These are phyloP conservation scores for Eudyptes chrysolophus DNA, from an alignment of 2,113 vertebrate genomes.

Conservation along the genomic window DNA sequence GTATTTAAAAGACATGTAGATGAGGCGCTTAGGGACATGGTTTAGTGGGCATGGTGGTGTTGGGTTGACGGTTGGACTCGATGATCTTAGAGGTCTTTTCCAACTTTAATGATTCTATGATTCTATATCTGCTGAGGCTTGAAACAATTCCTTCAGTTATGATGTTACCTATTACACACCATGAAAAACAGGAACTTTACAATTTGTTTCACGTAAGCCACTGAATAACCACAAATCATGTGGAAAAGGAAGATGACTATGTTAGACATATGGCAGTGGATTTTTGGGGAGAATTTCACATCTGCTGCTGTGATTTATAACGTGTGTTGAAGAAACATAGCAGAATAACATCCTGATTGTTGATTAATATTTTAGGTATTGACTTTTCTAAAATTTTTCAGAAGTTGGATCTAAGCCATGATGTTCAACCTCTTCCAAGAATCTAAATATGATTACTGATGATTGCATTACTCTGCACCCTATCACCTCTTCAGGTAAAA, in stretches of 20 bases:
- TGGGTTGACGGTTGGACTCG: too few species aligned
- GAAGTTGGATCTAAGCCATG: background rate
- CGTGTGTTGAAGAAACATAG: background rate
- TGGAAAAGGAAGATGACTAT: background rate
- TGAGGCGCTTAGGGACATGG: too few species aligned
- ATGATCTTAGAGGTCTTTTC: too few species aligned
- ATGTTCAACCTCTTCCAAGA: background rate
- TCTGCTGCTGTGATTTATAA: background rate
- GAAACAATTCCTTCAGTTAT: background rate
- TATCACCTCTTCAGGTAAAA: background rate
- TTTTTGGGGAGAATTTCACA: background rate
- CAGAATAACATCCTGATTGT: background rate
- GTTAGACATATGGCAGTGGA: background rate
- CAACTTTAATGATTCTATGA: too few species aligned
- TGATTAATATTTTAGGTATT: background rate
- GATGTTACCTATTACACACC: background rate
- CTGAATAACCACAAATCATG: background rate
- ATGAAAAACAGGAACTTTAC: background rate
- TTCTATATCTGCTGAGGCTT: background rate
- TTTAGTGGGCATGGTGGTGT: too few species aligned
- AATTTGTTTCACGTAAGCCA: background rate
- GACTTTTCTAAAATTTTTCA: background rate
- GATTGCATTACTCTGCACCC: background rate
- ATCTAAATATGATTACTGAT: background rate
- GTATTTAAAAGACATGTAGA: too few species aligned